A percentile compares a stretch with the other conserved stretches of the same genome.
Evolutionary conservation across 1,140 invertebrate species (phyloP).

Genomic region (Sminthurides bifidus): DNA sequence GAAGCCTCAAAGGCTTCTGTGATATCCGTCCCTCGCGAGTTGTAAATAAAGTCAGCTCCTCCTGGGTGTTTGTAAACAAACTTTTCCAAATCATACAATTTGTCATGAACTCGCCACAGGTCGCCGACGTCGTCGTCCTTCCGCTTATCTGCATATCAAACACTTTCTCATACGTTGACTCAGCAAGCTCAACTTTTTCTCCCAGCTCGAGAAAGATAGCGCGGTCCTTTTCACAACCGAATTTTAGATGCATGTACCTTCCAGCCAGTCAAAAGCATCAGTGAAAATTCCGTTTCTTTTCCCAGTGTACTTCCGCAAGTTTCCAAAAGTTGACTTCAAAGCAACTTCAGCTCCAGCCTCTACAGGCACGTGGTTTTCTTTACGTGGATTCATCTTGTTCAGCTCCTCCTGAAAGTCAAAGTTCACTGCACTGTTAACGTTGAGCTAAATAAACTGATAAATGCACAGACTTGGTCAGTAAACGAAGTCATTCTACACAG

Average conservation of each 20-base stretch:
- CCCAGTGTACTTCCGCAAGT: no score
- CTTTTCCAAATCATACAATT: conserved; percentile 57
- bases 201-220: background rate
- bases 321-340: no score
- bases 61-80: conserved; percentile 63
- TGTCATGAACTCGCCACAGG: conserved; percentile 63
- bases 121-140: conserved; percentile 34
- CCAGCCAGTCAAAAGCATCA: background rate
- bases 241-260: background rate
- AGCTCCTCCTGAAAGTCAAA: no score
- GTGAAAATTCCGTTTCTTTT: no score
- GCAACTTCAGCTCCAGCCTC: no score
- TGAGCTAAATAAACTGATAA: no score
- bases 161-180: background rate
- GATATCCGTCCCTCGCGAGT: conserved; percentile 60
- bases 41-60: conserved; percentile 56
- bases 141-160: background rate
- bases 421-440: no score
- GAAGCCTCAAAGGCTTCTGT: conserved; percentile 58
- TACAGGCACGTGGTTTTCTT: no score
- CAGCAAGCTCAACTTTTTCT: background rate
- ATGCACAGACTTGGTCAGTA: no score
- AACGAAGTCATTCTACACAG: no score
- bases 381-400: no score
- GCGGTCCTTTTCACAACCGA: background rate